Evolutionary conservation across 2,113 vertebrate species (phyloP), one percentile per base, ranked within the genome.

Genomic region (Halichoeres trimaculatus): DNA sequence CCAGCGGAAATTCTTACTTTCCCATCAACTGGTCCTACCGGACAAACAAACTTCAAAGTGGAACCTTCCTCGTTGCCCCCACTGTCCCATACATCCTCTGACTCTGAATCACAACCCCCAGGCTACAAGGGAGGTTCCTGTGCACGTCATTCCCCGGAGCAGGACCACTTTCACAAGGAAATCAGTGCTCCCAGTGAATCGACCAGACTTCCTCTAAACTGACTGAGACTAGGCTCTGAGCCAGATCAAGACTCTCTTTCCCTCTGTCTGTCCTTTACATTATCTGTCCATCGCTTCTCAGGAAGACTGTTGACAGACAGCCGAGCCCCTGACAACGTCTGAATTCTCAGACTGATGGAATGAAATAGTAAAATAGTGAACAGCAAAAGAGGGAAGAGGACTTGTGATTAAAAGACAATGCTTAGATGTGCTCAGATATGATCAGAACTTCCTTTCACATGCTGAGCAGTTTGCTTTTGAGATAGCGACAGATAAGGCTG

Each of bases 11-110:
- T 88, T 90, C 88, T 90, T 93, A 95, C 93, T 95, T 95, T 96
- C 94, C 95, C 94, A 95, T 94, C 94, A 66, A 86, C 90, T 94
- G 90, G 93, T 89, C 45, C 93, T 90, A 93, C 93, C 87, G 92
- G 95, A 95, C 93, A 95, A 97, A 96, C 95, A 96, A 95, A 95
- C 90, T 96, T 96, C 95, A 96, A 96, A 97, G 89, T 53, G 56
- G 30, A 64, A 75, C 82, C 66, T 74, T 85, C 81, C 85, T 79
- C 68, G 8, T 66, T 34, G 76, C 81, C 87, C 84, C 74, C 75
- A 19, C 80, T 84, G 86, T 88, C 82, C 76, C 82, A 78, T 79
- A 88, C 95, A 95, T 96, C 95, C 94, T 95, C 89, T 90, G 59
- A 81, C 80, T 77, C 77, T 67, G 56, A 78, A 80, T 76, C 81